phyloP scores from a whole-genome alignment of 2,888 invertebrate species.

The Callyntrura sp. region DNA sequence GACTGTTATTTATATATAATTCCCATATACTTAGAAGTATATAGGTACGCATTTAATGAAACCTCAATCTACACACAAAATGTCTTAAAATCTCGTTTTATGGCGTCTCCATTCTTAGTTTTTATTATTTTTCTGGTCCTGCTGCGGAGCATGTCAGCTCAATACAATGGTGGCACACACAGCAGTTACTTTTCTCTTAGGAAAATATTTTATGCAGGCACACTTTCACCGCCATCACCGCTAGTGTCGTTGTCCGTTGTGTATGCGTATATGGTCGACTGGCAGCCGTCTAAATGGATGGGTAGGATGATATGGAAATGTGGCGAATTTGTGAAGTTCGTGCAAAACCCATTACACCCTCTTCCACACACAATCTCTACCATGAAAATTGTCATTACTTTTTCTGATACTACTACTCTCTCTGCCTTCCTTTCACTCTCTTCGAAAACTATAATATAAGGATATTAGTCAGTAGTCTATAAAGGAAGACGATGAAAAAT shows the following conservation, averaged over 20 bases:
- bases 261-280: neutral
- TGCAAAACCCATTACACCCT: constrained; percentile 44
- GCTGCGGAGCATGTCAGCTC: constrained; percentile 3
- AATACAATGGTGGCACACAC: neutral
- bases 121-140: neutral
- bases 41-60: neutral
- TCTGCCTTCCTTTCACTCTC: neutral
- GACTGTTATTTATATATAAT: constrained; percentile 22
- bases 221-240: neutral
- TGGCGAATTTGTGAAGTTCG: constrained; percentile 39
- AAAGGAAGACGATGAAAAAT: neutral
- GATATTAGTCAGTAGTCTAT: neutral
- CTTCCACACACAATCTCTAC: constrained; percentile 30
- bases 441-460: neutral
- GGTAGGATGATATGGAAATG: constrained; percentile 25
- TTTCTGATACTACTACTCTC: neutral
- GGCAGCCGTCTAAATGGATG: neutral
- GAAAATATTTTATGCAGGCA: constrained; percentile 34
- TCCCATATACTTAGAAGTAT: no score
- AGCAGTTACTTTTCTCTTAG: neutral
- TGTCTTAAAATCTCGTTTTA: constrained; percentile 18
- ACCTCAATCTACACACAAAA: neutral
- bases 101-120: neutral
- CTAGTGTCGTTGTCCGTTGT: neutral
- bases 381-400: constrained; percentile 52